Conservation (phyloP, 2,888 invertebrate species). For the Xylota segnis region DNA sequence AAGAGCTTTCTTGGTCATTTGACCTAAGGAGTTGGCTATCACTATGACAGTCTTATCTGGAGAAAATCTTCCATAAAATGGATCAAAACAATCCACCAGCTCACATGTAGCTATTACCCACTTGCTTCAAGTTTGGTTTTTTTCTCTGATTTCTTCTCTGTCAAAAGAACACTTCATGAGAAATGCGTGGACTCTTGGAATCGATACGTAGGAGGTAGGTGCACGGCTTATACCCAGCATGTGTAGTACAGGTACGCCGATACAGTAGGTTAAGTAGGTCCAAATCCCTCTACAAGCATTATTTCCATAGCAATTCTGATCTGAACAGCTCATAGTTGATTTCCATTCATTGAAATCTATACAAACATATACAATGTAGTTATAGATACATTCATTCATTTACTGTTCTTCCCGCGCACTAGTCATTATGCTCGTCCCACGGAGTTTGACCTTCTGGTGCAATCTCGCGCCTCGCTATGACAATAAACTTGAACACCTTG, state of each 20-base stretch:
- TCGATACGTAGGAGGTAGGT: constrained; percentile 46
- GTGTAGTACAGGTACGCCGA: not conserved
- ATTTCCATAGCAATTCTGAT: constrained; percentile 29
- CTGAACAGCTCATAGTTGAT: constrained; percentile 16
- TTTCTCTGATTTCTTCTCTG: constrained; percentile 18
- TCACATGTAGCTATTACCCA: not conserved
- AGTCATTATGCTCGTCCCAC: constrained; percentile 65
- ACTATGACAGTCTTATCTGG: too few relatives aligned
- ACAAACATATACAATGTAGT: not conserved
- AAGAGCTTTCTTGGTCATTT: too few relatives aligned
- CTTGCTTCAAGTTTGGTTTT: not conserved
- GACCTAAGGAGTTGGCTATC: too few relatives aligned
- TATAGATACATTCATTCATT: constrained; percentile 34
- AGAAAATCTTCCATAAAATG: not conserved
- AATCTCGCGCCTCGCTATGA: constrained; percentile 43
- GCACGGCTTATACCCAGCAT: constrained; percentile 19
- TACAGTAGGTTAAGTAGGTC: constrained; percentile 42
- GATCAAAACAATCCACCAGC: not conserved
- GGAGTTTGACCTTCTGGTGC: constrained; percentile 62
- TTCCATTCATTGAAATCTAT: constrained; percentile 53
- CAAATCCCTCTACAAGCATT: constrained; percentile 33
- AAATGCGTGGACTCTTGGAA: constrained; percentile 42
- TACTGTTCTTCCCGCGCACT: constrained; percentile 56
- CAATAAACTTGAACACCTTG: constrained; percentile 65
- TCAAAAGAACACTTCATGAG: constrained; percentile 27